These are phyloP conservation scores for Drosophila aldrichi DNA, from an alignment of 2,888 invertebrate genomes.

Conservation along the genomic window DNA sequence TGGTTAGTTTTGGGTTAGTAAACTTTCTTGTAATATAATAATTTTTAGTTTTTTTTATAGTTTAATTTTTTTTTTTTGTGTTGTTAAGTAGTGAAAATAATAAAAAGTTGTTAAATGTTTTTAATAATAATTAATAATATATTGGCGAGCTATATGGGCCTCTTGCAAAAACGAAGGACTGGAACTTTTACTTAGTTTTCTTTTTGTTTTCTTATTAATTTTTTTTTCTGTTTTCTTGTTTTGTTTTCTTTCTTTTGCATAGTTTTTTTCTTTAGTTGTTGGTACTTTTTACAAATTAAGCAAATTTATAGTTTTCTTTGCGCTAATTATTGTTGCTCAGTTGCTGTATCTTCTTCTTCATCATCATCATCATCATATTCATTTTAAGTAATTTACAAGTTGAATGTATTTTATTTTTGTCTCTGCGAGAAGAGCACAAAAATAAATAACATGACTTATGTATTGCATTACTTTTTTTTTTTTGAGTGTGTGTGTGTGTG, in stretches of 20 bases:
- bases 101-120: conserved; percentile 76
- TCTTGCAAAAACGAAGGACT: conserved; percentile 86
- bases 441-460: conserved; percentile 67
- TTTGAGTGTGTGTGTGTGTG: conserved; percentile 26
- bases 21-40: conserved; percentile 67
- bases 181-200: conserved; percentile 75
- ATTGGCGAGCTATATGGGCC: conserved; percentile 86
- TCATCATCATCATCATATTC: conserved; percentile 39
- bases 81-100: conserved; percentile 72
- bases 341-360: conserved; percentile 61
- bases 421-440: conserved; percentile 49
- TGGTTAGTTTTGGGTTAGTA: conserved; percentile 80
- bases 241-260: conserved; percentile 59
- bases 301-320: conserved; percentile 69
- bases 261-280: conserved; percentile 74
- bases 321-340: conserved; percentile 80
- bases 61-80: conserved; percentile 54
- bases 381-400: conserved; percentile 74
- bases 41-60: conserved; percentile 18
- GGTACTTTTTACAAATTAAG: conserved; percentile 83
- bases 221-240: too few relatives aligned
- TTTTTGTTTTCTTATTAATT: conserved; percentile 38
- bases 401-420: conserved; percentile 57
- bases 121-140: conserved; percentile 81
- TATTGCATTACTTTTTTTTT: conserved; percentile 48